These are phyloP conservation scores for Zaprionus lineosus DNA, from an alignment of 2,888 invertebrate species.

Conservation along the genomic window DNA sequence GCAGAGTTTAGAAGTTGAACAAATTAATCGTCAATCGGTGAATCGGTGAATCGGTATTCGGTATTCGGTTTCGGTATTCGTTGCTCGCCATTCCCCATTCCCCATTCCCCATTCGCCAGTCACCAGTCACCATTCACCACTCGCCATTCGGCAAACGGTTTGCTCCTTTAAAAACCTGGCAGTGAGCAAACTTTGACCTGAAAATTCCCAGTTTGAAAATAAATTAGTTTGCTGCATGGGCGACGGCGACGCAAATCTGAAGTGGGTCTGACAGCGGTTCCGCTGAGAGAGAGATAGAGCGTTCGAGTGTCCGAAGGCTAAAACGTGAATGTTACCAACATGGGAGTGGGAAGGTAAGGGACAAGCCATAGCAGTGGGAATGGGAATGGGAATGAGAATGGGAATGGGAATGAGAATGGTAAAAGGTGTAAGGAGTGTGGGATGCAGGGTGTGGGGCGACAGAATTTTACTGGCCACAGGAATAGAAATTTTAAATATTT, in stretches of 20 bases:
- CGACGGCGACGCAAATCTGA: constrained; percentile 69
- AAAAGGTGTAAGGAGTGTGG: too few species aligned
- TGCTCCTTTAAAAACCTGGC: background rate
- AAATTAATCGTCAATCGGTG: constrained; percentile 66
- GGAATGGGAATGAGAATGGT: background rate
- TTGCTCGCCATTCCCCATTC: constrained; percentile 3
- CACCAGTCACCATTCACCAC: background rate
- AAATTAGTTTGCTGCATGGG: constrained; percentile 72
- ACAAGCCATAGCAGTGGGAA: too few species aligned
- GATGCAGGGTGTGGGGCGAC: background rate
- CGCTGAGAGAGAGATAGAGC: background rate
- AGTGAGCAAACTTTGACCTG: constrained; percentile 40
- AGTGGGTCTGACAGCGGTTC: constrained; percentile 70
- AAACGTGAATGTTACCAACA: background rate
- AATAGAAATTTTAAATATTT: constrained; percentile 60
- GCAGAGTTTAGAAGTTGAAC: constrained; percentile 65
- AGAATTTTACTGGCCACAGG: constrained; percentile 17
- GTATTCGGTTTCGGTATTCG: constrained; percentile 1
- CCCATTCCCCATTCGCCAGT: background rate
- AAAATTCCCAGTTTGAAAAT: constrained; percentile 69
- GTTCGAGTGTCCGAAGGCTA: background rate
- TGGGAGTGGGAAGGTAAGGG: background rate
- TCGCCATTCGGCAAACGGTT: too few species aligned
- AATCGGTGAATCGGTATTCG: too few species aligned
- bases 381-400: background rate